These are phyloP conservation scores for Enteromius treurensis DNA, from an alignment of 2,797 vertebrate genomes.

Conservation along the genomic window DNA sequence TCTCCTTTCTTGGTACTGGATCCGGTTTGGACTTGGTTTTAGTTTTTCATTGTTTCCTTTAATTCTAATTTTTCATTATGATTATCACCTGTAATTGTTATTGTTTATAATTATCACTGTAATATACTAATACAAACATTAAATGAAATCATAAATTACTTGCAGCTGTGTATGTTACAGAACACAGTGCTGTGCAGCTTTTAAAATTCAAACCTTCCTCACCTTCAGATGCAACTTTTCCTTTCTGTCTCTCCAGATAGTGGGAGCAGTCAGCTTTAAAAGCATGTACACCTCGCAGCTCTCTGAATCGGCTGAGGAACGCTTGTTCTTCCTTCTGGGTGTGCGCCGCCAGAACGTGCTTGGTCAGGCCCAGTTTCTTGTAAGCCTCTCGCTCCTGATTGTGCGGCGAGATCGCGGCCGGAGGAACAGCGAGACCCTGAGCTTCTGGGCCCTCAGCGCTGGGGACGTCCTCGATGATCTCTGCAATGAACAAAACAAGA, in stretches of 20 bases:
- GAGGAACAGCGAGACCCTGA: conserved; percentile 63
- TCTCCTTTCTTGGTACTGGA: too few species aligned
- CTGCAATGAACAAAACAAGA: conserved; percentile 67
- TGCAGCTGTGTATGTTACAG: too few species aligned
- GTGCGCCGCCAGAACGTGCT: conserved; percentile 92
- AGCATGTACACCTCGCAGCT: conserved; percentile 76
- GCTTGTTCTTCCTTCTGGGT: conserved; percentile 94
- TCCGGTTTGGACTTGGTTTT: too few species aligned
- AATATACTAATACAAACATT: too few species aligned
- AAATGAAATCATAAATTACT: too few species aligned
- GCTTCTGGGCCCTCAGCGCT: conserved; percentile 78
- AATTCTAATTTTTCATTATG: too few species aligned
- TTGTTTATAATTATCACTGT: too few species aligned
- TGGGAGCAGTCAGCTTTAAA: conserved; percentile 84
- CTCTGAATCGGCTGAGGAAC: conserved; percentile 86
- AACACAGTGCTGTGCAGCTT: neutral
- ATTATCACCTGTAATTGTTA: too few species aligned
- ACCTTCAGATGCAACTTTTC: conserved; percentile 67
- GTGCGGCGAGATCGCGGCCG: conserved; percentile 65
- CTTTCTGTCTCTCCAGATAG: conserved; percentile 75
- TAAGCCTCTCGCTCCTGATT: conserved; percentile 85
- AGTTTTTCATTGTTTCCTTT: too few species aligned
- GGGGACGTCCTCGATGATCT: conserved; percentile 84
- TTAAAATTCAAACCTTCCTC: neutral
- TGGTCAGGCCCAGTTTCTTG: conserved; percentile 89